These are phyloP conservation scores for Leguminivora glycinivorella DNA, from an alignment of 1,140 invertebrate species.

Conservation along the genomic window DNA sequence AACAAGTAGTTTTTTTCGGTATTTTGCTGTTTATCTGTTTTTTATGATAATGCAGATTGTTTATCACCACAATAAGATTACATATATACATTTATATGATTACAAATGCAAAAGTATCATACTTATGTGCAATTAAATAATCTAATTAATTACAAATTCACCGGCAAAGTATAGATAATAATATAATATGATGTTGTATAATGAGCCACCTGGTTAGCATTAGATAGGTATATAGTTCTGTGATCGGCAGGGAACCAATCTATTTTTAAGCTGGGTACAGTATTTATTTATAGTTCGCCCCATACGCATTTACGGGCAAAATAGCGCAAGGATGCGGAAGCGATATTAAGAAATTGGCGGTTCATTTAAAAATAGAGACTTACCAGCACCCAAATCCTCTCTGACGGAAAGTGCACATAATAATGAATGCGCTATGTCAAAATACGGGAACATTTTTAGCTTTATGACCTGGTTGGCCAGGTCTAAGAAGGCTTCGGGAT, in stretches of 20 bases:
- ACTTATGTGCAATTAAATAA: neutral
- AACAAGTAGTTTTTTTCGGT: neutral
- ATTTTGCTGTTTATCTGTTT: neutral
- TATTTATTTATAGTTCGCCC: slow-evolving; percentile 66
- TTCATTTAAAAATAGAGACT: slow-evolving; percentile 66
- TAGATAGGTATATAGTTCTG: slow-evolving; percentile 5
- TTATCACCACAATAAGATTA: slow-evolving; percentile 21
- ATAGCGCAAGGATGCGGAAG: slow-evolving; percentile 43
- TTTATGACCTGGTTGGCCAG: slow-evolving; percentile 99
- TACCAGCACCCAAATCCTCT: slow-evolving; percentile 96
- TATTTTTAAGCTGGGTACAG: slow-evolving; percentile 66
- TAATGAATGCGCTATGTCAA: slow-evolving; percentile 97
- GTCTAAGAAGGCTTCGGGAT: slow-evolving; percentile 98
- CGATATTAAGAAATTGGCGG: slow-evolving; percentile 40
- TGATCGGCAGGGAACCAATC: slow-evolving; percentile 54
- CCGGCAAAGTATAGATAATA: neutral
- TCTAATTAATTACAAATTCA: neutral
- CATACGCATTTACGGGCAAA: slow-evolving; percentile 34
- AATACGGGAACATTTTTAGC: slow-evolving; percentile 99
- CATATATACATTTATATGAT: neutral
- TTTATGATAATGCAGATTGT: neutral
- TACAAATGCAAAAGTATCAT: neutral
- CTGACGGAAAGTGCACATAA: slow-evolving; percentile 94
- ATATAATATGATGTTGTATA: slow-evolving; percentile 28
- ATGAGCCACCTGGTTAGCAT: slow-evolving; percentile 32